A percentile compares a stretch with the other conserved stretches of the same genome.
Evolutionary conservation across 2,113 vertebrate genomes (phyloP).

Genomic region (Nasalis larvatus): DNA sequence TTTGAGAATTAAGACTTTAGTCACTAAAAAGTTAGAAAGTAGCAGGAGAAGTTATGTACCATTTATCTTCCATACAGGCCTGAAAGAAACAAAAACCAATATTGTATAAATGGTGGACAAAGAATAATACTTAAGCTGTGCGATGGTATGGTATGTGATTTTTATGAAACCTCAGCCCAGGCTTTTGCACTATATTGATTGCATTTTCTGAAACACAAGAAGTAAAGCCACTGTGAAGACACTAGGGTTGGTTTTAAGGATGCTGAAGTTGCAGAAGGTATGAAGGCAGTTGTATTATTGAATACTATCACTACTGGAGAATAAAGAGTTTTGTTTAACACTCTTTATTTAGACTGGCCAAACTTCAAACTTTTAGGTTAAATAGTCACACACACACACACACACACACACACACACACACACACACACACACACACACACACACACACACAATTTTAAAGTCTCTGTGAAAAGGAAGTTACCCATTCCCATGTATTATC

Average conservation of each 20-base stretch:
- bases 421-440: too few species aligned
- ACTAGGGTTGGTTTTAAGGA: slow-evolving; percentile 1
- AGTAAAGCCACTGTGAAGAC: not conserved
- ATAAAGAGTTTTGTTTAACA: not conserved
- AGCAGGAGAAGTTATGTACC: not conserved
- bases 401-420: too few species aligned
- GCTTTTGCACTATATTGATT: not conserved
- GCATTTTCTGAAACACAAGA: slow-evolving; percentile 24
- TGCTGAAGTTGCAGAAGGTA: not conserved
- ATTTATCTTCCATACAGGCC: not conserved
- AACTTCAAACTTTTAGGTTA: slow-evolving; percentile 6
- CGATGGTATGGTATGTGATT: not conserved
- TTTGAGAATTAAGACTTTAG: slow-evolving; percentile 11
- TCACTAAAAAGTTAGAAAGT: slow-evolving; percentile 30
- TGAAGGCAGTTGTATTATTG: not conserved
- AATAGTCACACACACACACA: not conserved
- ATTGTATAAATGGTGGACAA: not conserved
- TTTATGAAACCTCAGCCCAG: slow-evolving; percentile 29
- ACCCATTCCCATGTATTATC: not conserved
- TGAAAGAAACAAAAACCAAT: slow-evolving; percentile 17
- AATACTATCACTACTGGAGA: not conserved
- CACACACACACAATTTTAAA: not conserved
- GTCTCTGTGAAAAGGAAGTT: not conserved
- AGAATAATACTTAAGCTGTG: not conserved
- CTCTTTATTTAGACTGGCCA: not conserved